A percentile compares a stretch with the other conserved stretches of the same genome.
phyloP scores from a whole-genome alignment of 2,888 invertebrate species.

The Caenorhabditis wallacei region DNA sequence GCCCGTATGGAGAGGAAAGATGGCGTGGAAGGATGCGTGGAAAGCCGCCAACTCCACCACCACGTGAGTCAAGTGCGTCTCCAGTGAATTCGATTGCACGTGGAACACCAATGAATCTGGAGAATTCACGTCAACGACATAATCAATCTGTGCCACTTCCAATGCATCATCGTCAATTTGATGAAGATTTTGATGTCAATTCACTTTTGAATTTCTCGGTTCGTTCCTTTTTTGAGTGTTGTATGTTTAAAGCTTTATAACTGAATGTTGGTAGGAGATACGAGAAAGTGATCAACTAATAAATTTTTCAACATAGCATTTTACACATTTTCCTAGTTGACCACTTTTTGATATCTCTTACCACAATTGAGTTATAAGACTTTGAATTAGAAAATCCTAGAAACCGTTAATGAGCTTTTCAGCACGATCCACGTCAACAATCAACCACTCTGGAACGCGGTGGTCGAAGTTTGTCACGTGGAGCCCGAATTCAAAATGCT shows the following conservation, averaged over 20 bases:
- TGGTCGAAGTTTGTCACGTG: slow-evolving; percentile 56
- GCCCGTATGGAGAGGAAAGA: slow-evolving; percentile 71
- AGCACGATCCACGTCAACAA: slow-evolving; percentile 35
- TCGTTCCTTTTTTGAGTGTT: no score
- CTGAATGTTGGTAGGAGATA: no score
- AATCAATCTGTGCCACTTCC: slow-evolving; percentile 64
- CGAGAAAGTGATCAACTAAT: no score
- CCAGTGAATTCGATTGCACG: slow-evolving; percentile 43
- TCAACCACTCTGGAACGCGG: slow-evolving; percentile 59
- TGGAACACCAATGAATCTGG: slow-evolving; percentile 40
- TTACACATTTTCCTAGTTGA: background rate
- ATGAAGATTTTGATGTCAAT: slow-evolving; percentile 67
- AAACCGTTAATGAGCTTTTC: background rate
- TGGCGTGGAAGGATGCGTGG: slow-evolving; percentile 73
- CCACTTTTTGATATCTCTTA: no score
- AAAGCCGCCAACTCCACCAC: slow-evolving; percentile 83
- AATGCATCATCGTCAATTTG: slow-evolving; percentile 39
- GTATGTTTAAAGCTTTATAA: no score
- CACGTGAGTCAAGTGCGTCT: slow-evolving; percentile 70
- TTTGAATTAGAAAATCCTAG: no score
- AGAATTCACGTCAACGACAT: slow-evolving; percentile 49
- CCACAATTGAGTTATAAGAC: no score
- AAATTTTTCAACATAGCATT: background rate
- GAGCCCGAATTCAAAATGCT: slow-evolving; percentile 61
- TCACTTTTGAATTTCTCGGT: slow-evolving; percentile 58